Conservation (phyloP, 2,113 vertebrate genomes). For the Taxidea taxus region DNA sequence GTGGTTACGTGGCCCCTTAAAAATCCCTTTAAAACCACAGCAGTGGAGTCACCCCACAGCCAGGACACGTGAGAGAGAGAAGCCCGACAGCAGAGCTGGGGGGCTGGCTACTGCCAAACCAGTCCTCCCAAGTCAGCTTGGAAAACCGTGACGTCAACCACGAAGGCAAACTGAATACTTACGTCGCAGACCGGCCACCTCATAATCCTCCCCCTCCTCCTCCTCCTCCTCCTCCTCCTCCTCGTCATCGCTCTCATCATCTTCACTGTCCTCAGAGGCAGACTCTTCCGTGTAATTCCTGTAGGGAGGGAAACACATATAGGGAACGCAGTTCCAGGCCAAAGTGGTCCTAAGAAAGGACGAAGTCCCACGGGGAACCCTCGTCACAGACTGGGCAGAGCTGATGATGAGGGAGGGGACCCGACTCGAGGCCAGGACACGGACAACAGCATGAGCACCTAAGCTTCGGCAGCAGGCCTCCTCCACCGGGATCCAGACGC, state of each 20-base stretch:
- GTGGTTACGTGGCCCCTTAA: not conserved
- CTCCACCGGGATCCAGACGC: not conserved
- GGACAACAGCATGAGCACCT: not conserved
- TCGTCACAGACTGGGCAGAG: not conserved
- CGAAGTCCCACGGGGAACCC: not conserved
- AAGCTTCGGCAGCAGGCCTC: not conserved
- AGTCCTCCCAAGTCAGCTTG: not conserved
- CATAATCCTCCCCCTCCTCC: slow-evolving; percentile 90
- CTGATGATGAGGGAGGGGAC: not conserved
- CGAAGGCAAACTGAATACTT: slow-evolving; percentile 74
- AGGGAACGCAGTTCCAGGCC: not conserved
- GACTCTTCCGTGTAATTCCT: slow-evolving; percentile 95
- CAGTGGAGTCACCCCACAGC: not conserved
- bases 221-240: slow-evolving; percentile 85
- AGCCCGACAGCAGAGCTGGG: not conserved
- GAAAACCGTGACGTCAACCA: not conserved
- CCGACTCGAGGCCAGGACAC: not conserved
- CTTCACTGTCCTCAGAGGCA: slow-evolving; percentile 89
- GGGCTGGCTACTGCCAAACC: not conserved
- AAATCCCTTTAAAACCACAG: not conserved
- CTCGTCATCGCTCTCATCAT: slow-evolving; percentile 87
- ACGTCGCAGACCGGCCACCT: slow-evolving; percentile 93
- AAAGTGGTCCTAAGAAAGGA: not conserved
- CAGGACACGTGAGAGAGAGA: not conserved
- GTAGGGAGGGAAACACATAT: not conserved